Evolutionary conservation across 2,797 vertebrate species (phyloP).

Genomic region (Macropus fuliginosus): DNA sequence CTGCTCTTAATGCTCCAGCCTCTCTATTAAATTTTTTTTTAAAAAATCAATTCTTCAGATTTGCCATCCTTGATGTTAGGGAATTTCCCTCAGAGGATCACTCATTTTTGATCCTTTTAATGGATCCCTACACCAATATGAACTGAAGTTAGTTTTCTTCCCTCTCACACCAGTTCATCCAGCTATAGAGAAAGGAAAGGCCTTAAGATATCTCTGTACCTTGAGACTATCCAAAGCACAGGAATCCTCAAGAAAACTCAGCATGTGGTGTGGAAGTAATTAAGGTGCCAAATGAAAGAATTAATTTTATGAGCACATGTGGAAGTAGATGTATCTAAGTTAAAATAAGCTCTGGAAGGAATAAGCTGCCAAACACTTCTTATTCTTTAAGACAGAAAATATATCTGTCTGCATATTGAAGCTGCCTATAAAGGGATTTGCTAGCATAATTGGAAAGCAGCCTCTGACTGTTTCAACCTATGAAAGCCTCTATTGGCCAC

Average conservation of each 20-base stretch:
- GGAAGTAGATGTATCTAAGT: conserved; percentile 63
- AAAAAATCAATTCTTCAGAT: not conserved
- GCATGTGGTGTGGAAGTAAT: conserved; percentile 68
- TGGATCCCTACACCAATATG: conserved; percentile 55
- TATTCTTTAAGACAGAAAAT: conserved; percentile 72
- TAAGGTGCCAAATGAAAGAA: conserved; percentile 72
- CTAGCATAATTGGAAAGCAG: conserved; percentile 55
- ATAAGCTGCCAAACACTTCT: conserved; percentile 60
- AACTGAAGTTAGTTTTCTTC: conserved; percentile 12
- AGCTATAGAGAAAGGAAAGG: conserved; percentile 45
- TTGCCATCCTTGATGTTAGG: not conserved
- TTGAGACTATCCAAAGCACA: conserved; percentile 61
- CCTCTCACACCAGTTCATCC: not conserved
- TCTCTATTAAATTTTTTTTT: not conserved
- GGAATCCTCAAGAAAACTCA: conserved; percentile 56
- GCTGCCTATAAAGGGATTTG: conserved; percentile 59
- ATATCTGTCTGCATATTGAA: not conserved
- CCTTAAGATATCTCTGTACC: conserved; percentile 60
- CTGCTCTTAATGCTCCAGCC: not conserved
- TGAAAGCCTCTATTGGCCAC: conserved; percentile 36
- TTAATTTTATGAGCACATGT: conserved; percentile 67
- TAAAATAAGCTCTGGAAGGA: conserved; percentile 72
- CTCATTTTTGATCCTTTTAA: conserved; percentile 10
- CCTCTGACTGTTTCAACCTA: not conserved
- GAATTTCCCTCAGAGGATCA: not conserved